Conservation (phyloP, 1,140 invertebrate genomes). For the Drosophila subobscura region DNA sequence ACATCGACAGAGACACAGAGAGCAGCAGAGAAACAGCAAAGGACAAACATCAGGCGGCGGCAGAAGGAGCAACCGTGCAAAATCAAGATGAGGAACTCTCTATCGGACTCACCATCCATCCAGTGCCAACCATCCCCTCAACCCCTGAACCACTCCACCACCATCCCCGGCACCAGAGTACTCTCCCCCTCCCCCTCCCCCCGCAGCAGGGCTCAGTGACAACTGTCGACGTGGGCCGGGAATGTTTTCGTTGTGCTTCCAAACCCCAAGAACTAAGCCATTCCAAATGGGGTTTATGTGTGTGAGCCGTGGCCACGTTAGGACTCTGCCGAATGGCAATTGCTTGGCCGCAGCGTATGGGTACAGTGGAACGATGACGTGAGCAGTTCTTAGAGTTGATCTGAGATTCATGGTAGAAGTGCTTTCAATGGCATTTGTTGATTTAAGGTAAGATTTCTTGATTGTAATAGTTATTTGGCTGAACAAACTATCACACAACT, state of each 20-base stretch:
- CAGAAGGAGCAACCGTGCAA: constrained; percentile 28
- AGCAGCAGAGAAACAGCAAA: constrained; percentile 15
- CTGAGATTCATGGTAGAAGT: too few relatives aligned
- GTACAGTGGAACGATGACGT: constrained; percentile 18
- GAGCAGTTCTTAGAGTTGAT: not conserved
- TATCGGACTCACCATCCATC: constrained; percentile 42
- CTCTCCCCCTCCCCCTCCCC: constrained; percentile 4
- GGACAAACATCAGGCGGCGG: constrained; percentile 8
- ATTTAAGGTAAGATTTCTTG: too few relatives aligned
- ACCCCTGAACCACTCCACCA: not conserved
- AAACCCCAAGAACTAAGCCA: constrained; percentile 78
- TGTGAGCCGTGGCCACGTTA: constrained; percentile 27
- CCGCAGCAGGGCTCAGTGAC: constrained; percentile 37
- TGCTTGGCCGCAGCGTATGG: constrained; percentile 13
- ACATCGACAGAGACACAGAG: not conserved
- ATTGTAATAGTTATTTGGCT: too few relatives aligned
- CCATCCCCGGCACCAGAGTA: not conserved
- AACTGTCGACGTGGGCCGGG: constrained; percentile 62
- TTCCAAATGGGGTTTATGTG: constrained; percentile 76
- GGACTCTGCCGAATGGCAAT: constrained; percentile 10
- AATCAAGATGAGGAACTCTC: constrained; percentile 72
- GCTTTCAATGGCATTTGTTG: too few relatives aligned
- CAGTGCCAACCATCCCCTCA: not conserved
- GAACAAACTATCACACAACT: too few relatives aligned
- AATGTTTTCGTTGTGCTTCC: constrained; percentile 52